A percentile compares a stretch with the other conserved stretches of the same genome.
Evolutionary conservation across 1,140 invertebrate genomes (phyloP).

Genomic region (Drosophila gunungcola): DNA sequence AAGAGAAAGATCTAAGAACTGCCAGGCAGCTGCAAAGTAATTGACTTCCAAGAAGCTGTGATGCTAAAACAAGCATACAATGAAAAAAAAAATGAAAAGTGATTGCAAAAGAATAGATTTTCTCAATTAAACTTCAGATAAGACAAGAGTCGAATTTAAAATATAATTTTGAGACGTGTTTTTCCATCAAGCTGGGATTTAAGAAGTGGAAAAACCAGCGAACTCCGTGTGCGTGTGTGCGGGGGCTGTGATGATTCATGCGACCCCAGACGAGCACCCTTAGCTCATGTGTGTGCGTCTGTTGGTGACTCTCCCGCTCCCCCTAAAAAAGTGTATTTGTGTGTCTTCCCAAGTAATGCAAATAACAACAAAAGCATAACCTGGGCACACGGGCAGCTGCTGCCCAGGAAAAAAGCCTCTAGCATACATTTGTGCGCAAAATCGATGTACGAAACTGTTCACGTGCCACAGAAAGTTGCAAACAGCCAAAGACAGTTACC

Average conservation of each 20-base stretch:
- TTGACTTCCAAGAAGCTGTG: background rate
- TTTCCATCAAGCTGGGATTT: slow-evolving; percentile 24
- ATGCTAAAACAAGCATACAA: slow-evolving; percentile 1
- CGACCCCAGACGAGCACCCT: slow-evolving; percentile 46
- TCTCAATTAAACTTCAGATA: too few relatives aligned
- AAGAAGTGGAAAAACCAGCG: slow-evolving; percentile 20
- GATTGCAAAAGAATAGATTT: background rate
- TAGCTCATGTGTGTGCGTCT: slow-evolving; percentile 11
- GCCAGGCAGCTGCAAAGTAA: background rate
- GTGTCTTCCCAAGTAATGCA: slow-evolving; percentile 52
- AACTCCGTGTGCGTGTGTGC: slow-evolving; percentile 20
- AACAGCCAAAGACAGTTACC: slow-evolving; percentile 27
- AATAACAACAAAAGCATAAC: slow-evolving; percentile 72
- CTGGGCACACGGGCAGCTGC: slow-evolving; percentile 51
- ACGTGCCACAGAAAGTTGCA: slow-evolving; percentile 43
- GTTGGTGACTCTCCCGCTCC: slow-evolving; percentile 18
- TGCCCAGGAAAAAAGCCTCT: slow-evolving; percentile 31
- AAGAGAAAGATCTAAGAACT: background rate
- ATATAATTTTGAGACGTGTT: background rate
- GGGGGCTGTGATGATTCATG: slow-evolving; percentile 75
- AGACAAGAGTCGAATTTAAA: background rate
- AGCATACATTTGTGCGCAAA: slow-evolving; percentile 64
- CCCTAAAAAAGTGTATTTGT: slow-evolving; percentile 2
- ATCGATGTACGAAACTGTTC: slow-evolving; percentile 56
- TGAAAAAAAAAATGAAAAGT: background rate